These are phyloP conservation scores for Zeuzera pyrina DNA, from an alignment of 2,888 invertebrate genomes.

Conservation along the genomic window DNA sequence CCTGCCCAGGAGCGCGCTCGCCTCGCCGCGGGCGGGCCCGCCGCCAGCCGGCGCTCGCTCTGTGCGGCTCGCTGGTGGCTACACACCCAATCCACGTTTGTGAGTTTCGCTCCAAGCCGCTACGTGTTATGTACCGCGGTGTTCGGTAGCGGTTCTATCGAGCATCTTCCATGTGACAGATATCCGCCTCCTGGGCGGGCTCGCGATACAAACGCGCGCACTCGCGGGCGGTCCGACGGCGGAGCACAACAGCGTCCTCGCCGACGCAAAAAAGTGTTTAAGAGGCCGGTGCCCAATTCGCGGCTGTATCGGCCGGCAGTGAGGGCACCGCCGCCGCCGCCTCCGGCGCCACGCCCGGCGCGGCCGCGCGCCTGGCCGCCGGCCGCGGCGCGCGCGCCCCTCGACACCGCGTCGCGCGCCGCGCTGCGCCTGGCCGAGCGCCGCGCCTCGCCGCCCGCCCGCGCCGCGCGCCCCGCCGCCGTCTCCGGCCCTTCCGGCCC, in stretches of 20 bases:
- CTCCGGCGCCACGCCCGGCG: constrained; percentile 21
- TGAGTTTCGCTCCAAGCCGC: constrained; percentile 20
- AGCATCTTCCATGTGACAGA: constrained; percentile 19
- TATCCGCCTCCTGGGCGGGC: constrained; percentile 28
- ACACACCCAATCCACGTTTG: constrained; percentile 47
- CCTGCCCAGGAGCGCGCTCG: constrained; percentile 9
- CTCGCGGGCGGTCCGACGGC: constrained; percentile 14
- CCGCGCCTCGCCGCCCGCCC: constrained; percentile 7
- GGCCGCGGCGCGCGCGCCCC: constrained; percentile 24
- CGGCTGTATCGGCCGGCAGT: constrained; percentile 47
- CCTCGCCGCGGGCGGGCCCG: constrained; percentile 8
- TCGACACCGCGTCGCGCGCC: constrained; percentile 25
- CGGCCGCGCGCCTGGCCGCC: constrained; percentile 24
- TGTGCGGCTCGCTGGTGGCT: constrained; percentile 9
- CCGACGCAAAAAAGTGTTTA: constrained; percentile 24
- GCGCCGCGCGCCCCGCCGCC: constrained; percentile 12
- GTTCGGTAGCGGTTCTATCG: too few species aligned
- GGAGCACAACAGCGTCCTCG: constrained; percentile 19
- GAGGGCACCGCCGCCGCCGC: constrained; percentile 17
- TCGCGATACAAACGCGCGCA: constrained; percentile 12
- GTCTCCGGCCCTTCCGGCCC: constrained; percentile 17
- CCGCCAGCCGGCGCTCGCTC: constrained; percentile 4
- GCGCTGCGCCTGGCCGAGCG: constrained; percentile 19
- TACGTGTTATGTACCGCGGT: neutral
- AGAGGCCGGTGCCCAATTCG: constrained; percentile 40